These are phyloP conservation scores for Cinclus mexicanus DNA, from an alignment of 2,113 vertebrate species.

Conservation along the genomic window DNA sequence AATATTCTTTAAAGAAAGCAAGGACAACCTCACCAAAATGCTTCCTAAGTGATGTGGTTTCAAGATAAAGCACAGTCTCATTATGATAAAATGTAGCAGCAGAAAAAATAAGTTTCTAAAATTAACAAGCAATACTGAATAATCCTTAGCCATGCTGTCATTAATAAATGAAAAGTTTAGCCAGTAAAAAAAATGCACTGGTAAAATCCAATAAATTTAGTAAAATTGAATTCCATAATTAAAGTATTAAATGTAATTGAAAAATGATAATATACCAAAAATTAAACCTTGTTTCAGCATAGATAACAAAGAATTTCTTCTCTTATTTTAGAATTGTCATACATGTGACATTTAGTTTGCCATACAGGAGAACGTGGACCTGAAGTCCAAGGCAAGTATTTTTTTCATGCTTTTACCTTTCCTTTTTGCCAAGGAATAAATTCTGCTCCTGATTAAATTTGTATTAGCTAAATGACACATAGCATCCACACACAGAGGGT, in stretches of 20 bases:
- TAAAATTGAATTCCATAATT: background rate
- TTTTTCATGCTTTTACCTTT: background rate
- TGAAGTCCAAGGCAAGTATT: background rate
- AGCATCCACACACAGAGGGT: rapidly evolving
- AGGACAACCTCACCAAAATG: conserved; percentile 10
- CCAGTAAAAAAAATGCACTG: background rate
- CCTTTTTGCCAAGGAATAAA: background rate
- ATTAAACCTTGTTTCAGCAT: background rate
- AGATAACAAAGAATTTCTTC: background rate
- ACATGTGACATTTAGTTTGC: background rate
- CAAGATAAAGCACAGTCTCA: background rate
- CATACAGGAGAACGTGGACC: background rate
- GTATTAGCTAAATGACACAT: background rate
- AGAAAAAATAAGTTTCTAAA: background rate
- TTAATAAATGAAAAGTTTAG: background rate
- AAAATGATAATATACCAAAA: background rate
- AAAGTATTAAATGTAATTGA: background rate
- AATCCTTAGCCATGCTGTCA: background rate
- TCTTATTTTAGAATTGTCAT: background rate
- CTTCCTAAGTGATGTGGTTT: background rate
- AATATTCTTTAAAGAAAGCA: conserved; percentile 35
- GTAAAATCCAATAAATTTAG: background rate
- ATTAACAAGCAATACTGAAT: background rate
- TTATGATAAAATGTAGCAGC: background rate
- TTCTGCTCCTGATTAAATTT: background rate